Conservation (phyloP, 2,113 vertebrate genomes). For the Pseudolaguvia tuberculata region DNA sequence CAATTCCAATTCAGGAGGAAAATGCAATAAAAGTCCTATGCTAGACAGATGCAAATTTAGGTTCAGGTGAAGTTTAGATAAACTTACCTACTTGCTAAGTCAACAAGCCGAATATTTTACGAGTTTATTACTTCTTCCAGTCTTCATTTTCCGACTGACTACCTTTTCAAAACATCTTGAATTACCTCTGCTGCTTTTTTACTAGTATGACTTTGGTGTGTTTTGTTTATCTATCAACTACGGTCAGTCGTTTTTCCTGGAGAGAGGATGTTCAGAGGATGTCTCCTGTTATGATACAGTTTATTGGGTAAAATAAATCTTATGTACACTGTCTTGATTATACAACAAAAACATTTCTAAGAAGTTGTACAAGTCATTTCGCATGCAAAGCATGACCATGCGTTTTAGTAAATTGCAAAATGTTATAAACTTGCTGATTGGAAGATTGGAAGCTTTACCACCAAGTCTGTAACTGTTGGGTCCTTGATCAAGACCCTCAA, state of each 20-base stretch:
- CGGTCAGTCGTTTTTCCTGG: neutral
- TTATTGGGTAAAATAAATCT: neutral
- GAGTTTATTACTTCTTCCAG: neutral
- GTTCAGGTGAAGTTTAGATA: neutral
- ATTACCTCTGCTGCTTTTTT: neutral
- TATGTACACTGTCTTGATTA: neutral
- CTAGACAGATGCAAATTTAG: neutral
- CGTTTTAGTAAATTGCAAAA: neutral
- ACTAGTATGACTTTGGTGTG: neutral
- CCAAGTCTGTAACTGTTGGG: no score
- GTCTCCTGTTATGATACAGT: neutral
- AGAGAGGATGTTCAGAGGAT: neutral
- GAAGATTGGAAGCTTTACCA: no score
- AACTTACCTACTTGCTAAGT: neutral
- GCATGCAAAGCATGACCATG: neutral
- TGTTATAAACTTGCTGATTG: no score
- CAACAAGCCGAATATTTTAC: neutral
- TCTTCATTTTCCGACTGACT: neutral
- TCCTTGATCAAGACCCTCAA: no score
- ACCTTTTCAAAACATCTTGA: neutral
- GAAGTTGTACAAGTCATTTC: neutral
- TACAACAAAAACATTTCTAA: neutral
- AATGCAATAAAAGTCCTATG: neutral
- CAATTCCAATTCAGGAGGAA: neutral
- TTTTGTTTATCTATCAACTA: constrained; percentile 34